Percentiles rank a stretch among this genome's conserved stretches.
Conservation (phyloP, 2,113 vertebrate species). For the Todiramphus chloris region DNA sequence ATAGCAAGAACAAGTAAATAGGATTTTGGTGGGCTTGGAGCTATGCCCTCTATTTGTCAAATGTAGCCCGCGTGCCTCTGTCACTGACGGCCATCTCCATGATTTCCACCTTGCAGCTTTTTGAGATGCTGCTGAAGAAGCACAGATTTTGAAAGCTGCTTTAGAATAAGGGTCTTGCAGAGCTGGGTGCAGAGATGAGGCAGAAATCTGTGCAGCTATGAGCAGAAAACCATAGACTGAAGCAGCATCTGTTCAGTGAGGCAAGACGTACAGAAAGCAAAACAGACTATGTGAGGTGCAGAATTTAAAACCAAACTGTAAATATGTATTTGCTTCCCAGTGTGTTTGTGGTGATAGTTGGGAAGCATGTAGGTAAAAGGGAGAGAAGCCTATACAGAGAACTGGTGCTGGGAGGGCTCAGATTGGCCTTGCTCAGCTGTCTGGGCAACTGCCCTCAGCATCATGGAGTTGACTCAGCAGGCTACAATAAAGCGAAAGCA, state of each 20-base stretch:
- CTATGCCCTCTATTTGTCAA: neutral
- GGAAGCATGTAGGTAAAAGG: neutral
- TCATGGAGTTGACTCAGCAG: neutral
- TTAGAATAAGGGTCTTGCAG: neutral
- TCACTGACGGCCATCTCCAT: neutral
- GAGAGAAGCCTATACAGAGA: neutral
- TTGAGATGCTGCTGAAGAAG: neutral
- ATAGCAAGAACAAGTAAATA: neutral
- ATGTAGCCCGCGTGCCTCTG: neutral
- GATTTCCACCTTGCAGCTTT: neutral
- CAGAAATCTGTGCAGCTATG: neutral
- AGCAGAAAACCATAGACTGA: rapidly evolving
- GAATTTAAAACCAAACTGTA: neutral
- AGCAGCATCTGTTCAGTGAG: neutral
- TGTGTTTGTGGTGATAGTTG: neutral
- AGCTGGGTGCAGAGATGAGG: neutral
- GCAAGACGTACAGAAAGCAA: neutral
- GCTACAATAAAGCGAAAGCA: neutral
- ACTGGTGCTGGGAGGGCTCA: neutral
- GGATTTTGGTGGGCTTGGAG: neutral
- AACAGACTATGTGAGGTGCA: neutral
- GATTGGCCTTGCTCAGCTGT: rapidly evolving
- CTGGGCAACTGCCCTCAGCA: neutral
- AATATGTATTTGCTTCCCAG: neutral
- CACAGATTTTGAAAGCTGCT: neutral